phyloP scores from a whole-genome alignment of 2,888 invertebrate species.

The Bruchidius siliquastri region DNA sequence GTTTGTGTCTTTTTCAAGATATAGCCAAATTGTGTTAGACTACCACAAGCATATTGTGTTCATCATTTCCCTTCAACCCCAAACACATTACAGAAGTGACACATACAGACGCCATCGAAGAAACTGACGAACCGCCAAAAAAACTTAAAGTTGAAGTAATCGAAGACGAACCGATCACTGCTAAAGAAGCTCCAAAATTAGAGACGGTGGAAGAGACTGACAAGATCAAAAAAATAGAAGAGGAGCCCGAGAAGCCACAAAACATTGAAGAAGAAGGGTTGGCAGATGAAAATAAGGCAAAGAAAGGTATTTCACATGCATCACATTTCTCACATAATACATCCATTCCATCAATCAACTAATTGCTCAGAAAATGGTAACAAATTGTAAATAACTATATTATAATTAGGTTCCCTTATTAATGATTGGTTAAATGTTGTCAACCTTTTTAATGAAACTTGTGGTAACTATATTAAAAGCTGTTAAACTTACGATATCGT shows the following conservation, averaged over 20 bases:
- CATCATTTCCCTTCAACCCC: not conserved
- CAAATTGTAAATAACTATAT: not conserved
- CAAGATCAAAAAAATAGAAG: conserved; percentile 33
- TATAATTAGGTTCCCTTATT: too few species aligned
- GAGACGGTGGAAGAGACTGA: conserved; percentile 22
- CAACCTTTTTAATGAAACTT: too few species aligned
- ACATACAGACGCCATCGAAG: conserved; percentile 44
- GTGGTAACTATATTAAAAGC: too few species aligned
- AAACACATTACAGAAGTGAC: conserved; percentile 43
- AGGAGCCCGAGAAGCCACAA: conserved; percentile 37
- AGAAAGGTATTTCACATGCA: conserved; percentile 1
- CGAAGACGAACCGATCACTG: conserved; percentile 44
- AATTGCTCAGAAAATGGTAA: not conserved
- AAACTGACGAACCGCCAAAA: conserved; percentile 38
- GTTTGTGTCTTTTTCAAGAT: not conserved
- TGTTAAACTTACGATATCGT: too few species aligned
- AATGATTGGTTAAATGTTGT: too few species aligned
- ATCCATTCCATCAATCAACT: not conserved
- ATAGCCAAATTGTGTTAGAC: not conserved
- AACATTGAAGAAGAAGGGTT: conserved; percentile 37
- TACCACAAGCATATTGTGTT: not conserved
- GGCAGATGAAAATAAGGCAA: conserved; percentile 24
- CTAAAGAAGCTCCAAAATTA: conserved; percentile 28
- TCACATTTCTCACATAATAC: not conserved
- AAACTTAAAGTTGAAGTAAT: conserved; percentile 51